A percentile compares a stretch with the other conserved stretches of the same genome.
These are phyloP conservation scores for Kradibia gibbosae DNA, from an alignment of 1,140 invertebrate species.

Conservation along the genomic window DNA sequence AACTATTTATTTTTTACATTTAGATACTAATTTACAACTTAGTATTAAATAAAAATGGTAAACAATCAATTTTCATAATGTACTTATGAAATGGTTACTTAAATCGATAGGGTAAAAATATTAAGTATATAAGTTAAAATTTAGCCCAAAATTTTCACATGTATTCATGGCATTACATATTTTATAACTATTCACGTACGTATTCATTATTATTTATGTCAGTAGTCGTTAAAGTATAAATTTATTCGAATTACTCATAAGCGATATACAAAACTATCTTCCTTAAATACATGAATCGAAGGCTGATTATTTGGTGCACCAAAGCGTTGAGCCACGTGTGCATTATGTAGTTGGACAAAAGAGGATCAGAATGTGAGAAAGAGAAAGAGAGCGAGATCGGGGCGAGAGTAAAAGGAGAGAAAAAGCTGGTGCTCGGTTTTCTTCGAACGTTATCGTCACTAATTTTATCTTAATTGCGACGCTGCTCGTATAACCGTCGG, in stretches of 20 bases:
- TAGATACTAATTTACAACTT: background rate
- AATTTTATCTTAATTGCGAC: slow-evolving; percentile 30
- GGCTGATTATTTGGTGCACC: background rate
- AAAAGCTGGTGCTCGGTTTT: slow-evolving; percentile 11
- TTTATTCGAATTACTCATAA: slow-evolving; percentile 28
- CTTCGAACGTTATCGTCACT: background rate
- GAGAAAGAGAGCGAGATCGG: too few species aligned
- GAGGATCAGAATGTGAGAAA: background rate
- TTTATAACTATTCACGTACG: background rate
- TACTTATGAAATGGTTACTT: too few species aligned
- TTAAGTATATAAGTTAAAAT: too few species aligned
- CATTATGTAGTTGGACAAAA: background rate
- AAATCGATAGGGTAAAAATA: too few species aligned
- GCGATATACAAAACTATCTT: background rate
- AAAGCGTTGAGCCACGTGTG: background rate
- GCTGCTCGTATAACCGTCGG: background rate
- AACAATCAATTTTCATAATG: too few species aligned
- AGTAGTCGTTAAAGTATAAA: background rate
- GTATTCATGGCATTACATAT: background rate
- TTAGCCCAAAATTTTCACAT: too few species aligned
- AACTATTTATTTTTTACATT: too few species aligned
- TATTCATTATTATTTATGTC: background rate
- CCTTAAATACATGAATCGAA: background rate
- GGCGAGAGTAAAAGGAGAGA: too few species aligned
- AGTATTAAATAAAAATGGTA: background rate